Evolutionary conservation across 2,888 invertebrate species (phyloP), one percentile per base, ranked within the genome.

Genomic region (Agriopis aurantiaria): DNA sequence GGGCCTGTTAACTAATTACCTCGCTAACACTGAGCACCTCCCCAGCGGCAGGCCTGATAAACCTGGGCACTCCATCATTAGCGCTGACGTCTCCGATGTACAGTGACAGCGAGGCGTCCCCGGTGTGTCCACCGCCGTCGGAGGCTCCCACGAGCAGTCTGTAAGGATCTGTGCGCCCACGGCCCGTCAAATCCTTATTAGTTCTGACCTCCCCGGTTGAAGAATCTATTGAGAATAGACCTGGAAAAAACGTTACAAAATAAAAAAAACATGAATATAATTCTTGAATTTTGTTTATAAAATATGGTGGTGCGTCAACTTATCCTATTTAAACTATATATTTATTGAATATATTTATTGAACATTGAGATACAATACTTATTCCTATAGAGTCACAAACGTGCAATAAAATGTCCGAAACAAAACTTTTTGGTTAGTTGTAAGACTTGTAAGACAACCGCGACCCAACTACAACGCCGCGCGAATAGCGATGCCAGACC

Each of bases 21-120:
- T 97, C 97, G 17, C 96, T 95, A 7, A 97, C 92, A 78, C 95
- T 95, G 0, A 97, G 96, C n/a, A 95, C 89, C 85, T 97, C 97
- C 52, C 96, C 96, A 5, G 95, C 88, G 8, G 96, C 95, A 0
- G 97, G 97, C 65, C 96, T 93, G 14, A 97, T 95, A 80, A 97
- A 97, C 40, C 95, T 93, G 0, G 97, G 97, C 0, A 97, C 96
- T 0, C 97, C 97, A 84, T 97, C 97, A 80, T 97, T 97, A 69
- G 96, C 96, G 61, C 97, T 97, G 0, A 97, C 97, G 79, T 97
- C 97, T 0, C 97, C 97, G 51, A 98, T 96, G 76, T 96, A 96
- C 4, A 97, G 83, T 0, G 95, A 94, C 0, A 97, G 87, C 7
- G 95, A 94, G 0, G 96, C 95, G 73, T 96, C 96, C 0, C 96